These are phyloP conservation scores for Koerneria pararmatus DNA, from an alignment of 2,888 invertebrate species.

Conservation along the genomic window DNA sequence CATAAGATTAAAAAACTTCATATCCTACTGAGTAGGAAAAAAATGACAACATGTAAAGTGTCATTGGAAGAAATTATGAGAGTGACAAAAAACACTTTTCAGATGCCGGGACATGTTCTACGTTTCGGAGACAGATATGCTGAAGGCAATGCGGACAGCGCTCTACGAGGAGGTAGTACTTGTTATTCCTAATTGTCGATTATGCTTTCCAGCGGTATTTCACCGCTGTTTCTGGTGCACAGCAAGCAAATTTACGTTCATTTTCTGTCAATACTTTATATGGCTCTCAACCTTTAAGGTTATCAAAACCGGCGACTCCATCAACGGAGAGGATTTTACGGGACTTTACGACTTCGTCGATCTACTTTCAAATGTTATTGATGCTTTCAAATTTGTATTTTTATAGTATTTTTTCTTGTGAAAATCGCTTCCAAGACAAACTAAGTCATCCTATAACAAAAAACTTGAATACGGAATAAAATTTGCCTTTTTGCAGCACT, in stretches of 20 bases:
- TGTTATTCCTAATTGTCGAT: too few species aligned
- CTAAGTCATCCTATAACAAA: too few species aligned
- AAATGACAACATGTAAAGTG: background rate
- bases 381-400: too few species aligned
- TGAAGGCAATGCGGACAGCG: slow-evolving; percentile 55
- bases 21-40: background rate
- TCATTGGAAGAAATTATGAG: background rate
- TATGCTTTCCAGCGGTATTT: background rate
- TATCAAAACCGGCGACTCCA: slow-evolving; percentile 23
- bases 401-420: too few species aligned
- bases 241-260: background rate
- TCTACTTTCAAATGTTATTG: slow-evolving; percentile 51
- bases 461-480: background rate
- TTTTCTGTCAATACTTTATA: too few species aligned
- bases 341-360: slow-evolving; percentile 51
- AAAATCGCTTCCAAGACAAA: too few species aligned
- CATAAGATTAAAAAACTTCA: too few species aligned
- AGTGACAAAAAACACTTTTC: slow-evolving; percentile 15
- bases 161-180: slow-evolving; percentile 52
- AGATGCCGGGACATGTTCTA: slow-evolving; percentile 54
- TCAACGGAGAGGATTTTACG: slow-evolving; percentile 53
- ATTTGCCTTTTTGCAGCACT: slow-evolving; percentile 44
- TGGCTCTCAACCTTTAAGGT: background rate
- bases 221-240: background rate
- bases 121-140: slow-evolving; percentile 58